A percentile compares a stretch with the other conserved stretches of the same genome.
These are phyloP conservation scores for Lordiphosa collinella DNA, from an alignment of 1,140 invertebrate genomes.

Conservation along the genomic window DNA sequence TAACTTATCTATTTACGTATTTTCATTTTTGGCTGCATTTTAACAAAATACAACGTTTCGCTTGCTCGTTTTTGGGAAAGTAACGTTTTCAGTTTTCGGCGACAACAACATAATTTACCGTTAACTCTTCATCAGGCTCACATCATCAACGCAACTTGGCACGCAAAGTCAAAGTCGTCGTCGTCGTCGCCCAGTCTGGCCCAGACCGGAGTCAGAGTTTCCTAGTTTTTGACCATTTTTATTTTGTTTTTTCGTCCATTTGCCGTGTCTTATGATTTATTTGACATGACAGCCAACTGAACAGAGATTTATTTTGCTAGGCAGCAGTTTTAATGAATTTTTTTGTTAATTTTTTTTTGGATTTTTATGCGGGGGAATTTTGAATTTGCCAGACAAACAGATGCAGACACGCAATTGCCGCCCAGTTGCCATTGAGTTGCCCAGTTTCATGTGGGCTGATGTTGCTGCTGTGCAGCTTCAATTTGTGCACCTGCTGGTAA, in stretches of 20 bases:
- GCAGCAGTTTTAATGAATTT: conserved; percentile 66
- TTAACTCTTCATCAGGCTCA: conserved; percentile 58
- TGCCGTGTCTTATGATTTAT: conserved; percentile 71
- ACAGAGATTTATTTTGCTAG: conserved; percentile 70
- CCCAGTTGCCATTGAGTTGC: conserved; percentile 28
- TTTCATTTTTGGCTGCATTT: conserved; percentile 16
- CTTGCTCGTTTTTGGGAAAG: conserved; percentile 52
- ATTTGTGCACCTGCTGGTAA: conserved; percentile 58
- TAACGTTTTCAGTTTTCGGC: conserved; percentile 27
- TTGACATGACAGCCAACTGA: conserved; percentile 71
- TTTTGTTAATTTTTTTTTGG: conserved; percentile 23
- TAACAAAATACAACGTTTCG: conserved; percentile 44
- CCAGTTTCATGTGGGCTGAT: conserved; percentile 17
- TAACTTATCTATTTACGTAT: conserved; percentile 31
- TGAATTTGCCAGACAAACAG: conserved; percentile 38
- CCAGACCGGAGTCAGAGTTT: conserved; percentile 13
- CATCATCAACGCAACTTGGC: conserved; percentile 32
- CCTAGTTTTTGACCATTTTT: conserved; percentile 21
- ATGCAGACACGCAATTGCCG: conserved; percentile 63
- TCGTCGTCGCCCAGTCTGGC: conserved; percentile 9
- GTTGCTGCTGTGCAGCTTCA: conserved; percentile 24
- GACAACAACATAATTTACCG: conserved; percentile 72
- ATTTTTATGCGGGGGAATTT: conserved; percentile 28
- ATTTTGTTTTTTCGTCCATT: conserved; percentile 45
- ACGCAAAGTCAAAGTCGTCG: conserved; percentile 40